Conservation (phyloP, 2,888 invertebrate genomes). For the Diploptera punctata region DNA sequence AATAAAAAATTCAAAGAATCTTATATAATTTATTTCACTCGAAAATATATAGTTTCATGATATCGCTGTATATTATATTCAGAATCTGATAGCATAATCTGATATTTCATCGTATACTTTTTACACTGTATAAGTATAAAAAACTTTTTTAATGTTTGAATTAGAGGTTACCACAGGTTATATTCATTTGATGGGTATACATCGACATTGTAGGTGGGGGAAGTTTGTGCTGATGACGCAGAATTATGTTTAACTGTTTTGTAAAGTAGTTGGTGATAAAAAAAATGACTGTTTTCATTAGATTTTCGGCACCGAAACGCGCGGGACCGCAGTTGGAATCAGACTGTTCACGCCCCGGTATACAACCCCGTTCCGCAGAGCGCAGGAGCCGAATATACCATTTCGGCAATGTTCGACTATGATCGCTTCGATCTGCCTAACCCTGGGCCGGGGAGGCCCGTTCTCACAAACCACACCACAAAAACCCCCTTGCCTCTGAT, state of each 20-base stretch:
- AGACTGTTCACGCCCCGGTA: constrained; percentile 20
- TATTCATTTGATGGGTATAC: too few species aligned
- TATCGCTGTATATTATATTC: too few species aligned
- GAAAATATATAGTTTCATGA: too few species aligned
- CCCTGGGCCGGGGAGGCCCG: background rate
- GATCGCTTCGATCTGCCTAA: constrained; percentile 7
- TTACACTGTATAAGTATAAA: too few species aligned
- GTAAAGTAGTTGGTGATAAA: background rate
- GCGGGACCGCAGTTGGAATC: constrained; percentile 5
- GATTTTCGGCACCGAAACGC: background rate
- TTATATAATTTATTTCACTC: too few species aligned
- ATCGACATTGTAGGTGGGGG: too few species aligned
- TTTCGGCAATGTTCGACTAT: constrained; percentile 12
- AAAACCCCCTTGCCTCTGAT: background rate
- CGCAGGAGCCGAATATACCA: background rate
- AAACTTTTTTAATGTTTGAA: too few species aligned
- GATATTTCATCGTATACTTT: too few species aligned
- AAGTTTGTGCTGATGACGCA: too few species aligned
- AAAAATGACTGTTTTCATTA: background rate
- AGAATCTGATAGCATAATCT: too few species aligned
- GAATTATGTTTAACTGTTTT: background rate
- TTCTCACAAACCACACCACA: background rate
- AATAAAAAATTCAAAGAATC: too few species aligned
- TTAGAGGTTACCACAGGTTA: too few species aligned
- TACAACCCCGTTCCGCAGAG: background rate